Evolutionary conservation across 2,888 invertebrate genomes (phyloP), one percentile per base, ranked within the genome.

Genomic region (Alentia gelatinosa): DNA sequence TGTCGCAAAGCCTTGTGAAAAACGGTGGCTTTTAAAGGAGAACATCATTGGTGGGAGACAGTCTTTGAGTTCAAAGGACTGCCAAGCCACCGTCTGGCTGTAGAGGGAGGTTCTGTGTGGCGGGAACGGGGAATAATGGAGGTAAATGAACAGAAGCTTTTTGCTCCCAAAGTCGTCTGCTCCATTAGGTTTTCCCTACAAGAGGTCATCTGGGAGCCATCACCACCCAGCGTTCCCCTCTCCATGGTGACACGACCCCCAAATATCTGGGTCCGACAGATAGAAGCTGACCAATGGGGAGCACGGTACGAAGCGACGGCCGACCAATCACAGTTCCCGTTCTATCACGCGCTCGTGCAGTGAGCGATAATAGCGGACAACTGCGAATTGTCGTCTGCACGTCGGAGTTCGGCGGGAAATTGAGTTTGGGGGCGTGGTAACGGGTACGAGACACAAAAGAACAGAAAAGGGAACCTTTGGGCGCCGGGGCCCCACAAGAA

Each of bases 381-480:
- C 23, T 35, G 39, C 0, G 5, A 39, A 35, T 79, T 79, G 79
- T 79, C 79, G 79, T 33, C 79, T 39, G 37, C 79, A 23, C 26
- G 37, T 35, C 39, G 4, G 79, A 39, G 79, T 19, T 39, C 12
- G 79, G n/a, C 1, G 79, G 75, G 39, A 79, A 79, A 79, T 79
- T 79, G 79, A 39, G 39, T 79, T 79, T 79, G 79, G 79, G 79
- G 39, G 35, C 79, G 37, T 1, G 79, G 79, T 79, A 37, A 79
- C 79, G 23, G 79, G 35, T 35, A 7, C 12, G 39, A 23, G 37
- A 79, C 37, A 74, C 26, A 74, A 74, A 74, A 74, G 26, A 33
- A 74, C n/a, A 12, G 26, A 33, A 33, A 74, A 74, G 74, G 74
- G 33, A 74, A 56, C 19, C 56, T n/a, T 56, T 19, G 3, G 56